These are phyloP conservation scores for Otocyon megalotis DNA, from an alignment of 2,113 vertebrate species.

Conservation along the genomic window DNA sequence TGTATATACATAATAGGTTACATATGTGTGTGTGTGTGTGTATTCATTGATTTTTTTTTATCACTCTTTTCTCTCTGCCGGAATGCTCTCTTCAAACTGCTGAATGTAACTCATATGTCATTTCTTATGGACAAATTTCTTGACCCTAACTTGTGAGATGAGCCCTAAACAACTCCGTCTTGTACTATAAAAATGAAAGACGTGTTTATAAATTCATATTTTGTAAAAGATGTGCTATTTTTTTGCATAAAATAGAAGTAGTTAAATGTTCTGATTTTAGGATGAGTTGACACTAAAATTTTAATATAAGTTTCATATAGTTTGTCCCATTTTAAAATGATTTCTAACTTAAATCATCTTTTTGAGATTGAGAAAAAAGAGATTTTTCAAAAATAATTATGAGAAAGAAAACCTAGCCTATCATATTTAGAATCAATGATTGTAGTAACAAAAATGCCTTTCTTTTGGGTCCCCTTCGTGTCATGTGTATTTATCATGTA, in stretches of 20 bases:
- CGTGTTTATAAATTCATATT: not conserved
- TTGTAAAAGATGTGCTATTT: not conserved
- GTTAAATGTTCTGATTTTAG: conserved; percentile 41
- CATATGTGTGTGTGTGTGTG: too few species aligned
- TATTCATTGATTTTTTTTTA: not conserved
- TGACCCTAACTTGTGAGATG: not conserved
- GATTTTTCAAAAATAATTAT: not conserved
- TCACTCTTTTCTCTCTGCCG: not conserved
- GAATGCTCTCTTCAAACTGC: not conserved
- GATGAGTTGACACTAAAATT: conserved; percentile 2
- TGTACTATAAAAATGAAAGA: not conserved
- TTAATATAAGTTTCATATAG: conserved; percentile 44
- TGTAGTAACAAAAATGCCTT: not conserved
- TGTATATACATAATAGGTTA: too few species aligned
- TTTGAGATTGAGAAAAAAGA: conserved; percentile 4
- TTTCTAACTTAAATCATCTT: not conserved
- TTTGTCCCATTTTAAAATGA: conserved; percentile 43
- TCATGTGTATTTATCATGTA: not conserved
- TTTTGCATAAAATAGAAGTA: conserved; percentile 39
- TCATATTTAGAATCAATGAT: not conserved
- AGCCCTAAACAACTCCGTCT: not conserved
- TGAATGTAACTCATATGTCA: not conserved
- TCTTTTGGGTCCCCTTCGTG: not conserved
- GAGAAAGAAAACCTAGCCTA: not conserved
- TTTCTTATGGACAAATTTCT: conserved; percentile 13